Conservation (phyloP, 2,113 vertebrate genomes). For the Campylomormyrus tamandua region DNA sequence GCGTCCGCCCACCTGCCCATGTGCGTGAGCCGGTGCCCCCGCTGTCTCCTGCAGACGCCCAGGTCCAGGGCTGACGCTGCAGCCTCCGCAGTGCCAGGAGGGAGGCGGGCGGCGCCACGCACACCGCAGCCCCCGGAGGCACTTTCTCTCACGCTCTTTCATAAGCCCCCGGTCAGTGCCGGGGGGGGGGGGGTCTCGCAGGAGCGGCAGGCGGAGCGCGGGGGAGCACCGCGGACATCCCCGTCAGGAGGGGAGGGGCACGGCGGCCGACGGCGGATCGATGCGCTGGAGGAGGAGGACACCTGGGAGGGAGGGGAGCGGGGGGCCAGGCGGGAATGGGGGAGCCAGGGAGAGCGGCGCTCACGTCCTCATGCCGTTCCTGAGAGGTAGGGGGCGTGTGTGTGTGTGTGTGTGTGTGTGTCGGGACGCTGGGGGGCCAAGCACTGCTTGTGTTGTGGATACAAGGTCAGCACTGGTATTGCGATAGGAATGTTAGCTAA, state of each 20-base stretch:
- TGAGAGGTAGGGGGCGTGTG: constrained; percentile 44
- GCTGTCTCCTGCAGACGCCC: not conserved
- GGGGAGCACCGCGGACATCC: not conserved
- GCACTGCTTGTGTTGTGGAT: not conserved
- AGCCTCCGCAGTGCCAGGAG: constrained; percentile 42
- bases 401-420: not conserved
- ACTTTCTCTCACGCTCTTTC: not conserved
- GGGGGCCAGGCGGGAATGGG: constrained; percentile 12
- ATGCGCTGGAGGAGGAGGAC: constrained; percentile 53
- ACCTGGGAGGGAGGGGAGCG: constrained; percentile 40
- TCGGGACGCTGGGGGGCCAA: constrained; percentile 6
- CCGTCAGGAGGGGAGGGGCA: not conserved
- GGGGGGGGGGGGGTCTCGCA: not conserved
- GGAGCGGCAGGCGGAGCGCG: not conserved
- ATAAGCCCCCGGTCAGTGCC: constrained; percentile 8
- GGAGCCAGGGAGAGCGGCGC: constrained; percentile 37
- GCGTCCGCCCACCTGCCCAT: not conserved
- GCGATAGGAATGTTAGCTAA: not conserved
- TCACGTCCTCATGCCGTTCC: constrained; percentile 40
- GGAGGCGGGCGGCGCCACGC: not conserved
- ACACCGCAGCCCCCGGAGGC: not conserved
- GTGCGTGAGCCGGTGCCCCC: not conserved
- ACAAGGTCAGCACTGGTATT: not conserved
- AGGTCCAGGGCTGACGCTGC: constrained; percentile 37
- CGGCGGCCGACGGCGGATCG: constrained; percentile 8